Conservation (phyloP, 2,888 invertebrate species). For the Callyntrura sp. region DNA sequence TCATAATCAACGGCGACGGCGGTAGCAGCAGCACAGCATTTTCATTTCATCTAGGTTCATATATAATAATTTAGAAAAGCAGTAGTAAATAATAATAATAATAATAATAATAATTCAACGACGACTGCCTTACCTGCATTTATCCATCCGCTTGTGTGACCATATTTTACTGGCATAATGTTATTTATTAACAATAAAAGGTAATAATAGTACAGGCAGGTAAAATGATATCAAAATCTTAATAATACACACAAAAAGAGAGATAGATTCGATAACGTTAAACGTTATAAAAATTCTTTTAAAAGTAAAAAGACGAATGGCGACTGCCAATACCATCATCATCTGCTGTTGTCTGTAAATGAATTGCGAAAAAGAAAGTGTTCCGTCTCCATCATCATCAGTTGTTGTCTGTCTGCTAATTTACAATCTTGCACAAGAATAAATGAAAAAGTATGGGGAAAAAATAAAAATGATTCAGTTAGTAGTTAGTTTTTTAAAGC, state of each 20-base stretch:
- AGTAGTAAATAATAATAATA: no score
- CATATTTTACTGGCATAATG: slow-evolving; percentile 18
- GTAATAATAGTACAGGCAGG: slow-evolving; percentile 21
- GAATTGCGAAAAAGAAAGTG: slow-evolving; percentile 38
- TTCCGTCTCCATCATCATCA: no score
- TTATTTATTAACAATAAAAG: slow-evolving; percentile 45
- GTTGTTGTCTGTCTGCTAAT: no score
- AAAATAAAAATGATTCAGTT: slow-evolving; percentile 41
- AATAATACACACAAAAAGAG: background rate
- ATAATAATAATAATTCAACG: background rate
- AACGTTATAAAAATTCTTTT: no score
- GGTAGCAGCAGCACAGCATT: no score
- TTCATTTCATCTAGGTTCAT: slow-evolving; percentile 14
- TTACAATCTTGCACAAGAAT: background rate
- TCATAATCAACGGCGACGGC: no score
- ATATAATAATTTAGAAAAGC: background rate
- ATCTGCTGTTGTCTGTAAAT: no score
- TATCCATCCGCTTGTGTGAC: slow-evolving; percentile 26
- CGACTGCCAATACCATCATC: slow-evolving; percentile 11
- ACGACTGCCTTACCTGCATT: background rate
- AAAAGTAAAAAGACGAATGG: slow-evolving; percentile 32
- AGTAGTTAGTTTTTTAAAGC: no score
- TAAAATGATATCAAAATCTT: slow-evolving; percentile 31
- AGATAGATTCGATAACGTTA: no score
- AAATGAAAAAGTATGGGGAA: slow-evolving; percentile 17